Evolutionary conservation across 2,888 invertebrate species (phyloP).

Genomic region (Campoplex nolae): DNA sequence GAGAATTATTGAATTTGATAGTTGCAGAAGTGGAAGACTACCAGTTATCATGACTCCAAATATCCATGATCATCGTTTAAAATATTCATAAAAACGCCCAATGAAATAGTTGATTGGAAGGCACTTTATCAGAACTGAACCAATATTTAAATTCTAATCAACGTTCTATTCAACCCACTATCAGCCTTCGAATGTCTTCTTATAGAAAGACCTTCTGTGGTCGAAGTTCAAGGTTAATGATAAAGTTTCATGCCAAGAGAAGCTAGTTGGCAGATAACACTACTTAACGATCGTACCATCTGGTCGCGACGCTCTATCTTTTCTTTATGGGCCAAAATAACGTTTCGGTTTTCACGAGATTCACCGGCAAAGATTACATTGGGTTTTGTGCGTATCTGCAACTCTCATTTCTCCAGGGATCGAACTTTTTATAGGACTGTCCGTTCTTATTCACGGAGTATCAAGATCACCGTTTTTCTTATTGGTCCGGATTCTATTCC

Average conservation of each 20-base stretch:
- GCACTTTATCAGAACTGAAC: background rate
- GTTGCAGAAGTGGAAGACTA: background rate
- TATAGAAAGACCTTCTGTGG: slow-evolving; percentile 38
- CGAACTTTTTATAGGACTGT: background rate
- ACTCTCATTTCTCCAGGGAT: slow-evolving; percentile 4
- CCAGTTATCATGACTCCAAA: background rate
- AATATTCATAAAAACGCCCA: no score
- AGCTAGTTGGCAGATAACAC: slow-evolving; percentile 45
- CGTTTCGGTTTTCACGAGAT: slow-evolving; percentile 12
- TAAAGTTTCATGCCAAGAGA: slow-evolving; percentile 30
- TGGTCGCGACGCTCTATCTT: background rate
- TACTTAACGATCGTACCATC: slow-evolving; percentile 59
- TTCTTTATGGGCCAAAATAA: slow-evolving; percentile 3
- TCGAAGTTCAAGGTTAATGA: slow-evolving; percentile 73
- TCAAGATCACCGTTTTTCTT: slow-evolving; percentile 1
- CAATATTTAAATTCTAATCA: background rate
- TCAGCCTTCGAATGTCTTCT: slow-evolving; percentile 16
- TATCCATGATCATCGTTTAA: no score
- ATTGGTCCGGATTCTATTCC: background rate
- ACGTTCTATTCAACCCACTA: background rate
- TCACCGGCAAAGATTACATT: slow-evolving; percentile 64
- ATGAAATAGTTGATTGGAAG: background rate
- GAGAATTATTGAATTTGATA: background rate
- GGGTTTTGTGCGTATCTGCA: slow-evolving; percentile 14
- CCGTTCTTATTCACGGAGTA: background rate